Conservation (phyloP, 2,113 vertebrate species). For the Phalacrocorax carbo region DNA sequence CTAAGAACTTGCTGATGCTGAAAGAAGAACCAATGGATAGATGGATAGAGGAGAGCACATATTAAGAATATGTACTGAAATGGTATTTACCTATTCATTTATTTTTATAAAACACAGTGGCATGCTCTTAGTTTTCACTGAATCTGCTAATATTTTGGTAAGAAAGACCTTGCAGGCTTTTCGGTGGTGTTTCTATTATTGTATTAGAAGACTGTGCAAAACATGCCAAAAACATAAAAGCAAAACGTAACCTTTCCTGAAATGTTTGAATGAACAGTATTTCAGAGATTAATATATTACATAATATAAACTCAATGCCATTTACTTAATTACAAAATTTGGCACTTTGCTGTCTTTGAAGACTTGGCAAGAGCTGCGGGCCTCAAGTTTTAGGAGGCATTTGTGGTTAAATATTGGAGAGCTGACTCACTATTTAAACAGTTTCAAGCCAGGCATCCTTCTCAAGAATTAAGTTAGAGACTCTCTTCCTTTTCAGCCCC, state of each 20-base stretch:
- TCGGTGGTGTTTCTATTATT: neutral
- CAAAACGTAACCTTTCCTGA: conserved; percentile 1
- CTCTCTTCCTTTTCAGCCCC: neutral
- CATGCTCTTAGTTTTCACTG: neutral
- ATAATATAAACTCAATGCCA: neutral
- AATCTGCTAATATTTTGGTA: neutral
- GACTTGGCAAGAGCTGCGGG: neutral
- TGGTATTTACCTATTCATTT: neutral
- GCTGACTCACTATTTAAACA: conserved; percentile 46
- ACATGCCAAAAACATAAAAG: neutral
- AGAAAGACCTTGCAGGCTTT: neutral
- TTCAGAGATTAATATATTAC: conserved; percentile 4
- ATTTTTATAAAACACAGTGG: neutral
- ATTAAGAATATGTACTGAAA: neutral
- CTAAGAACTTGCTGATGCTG: neutral
- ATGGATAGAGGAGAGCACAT: neutral
- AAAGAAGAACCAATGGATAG: neutral
- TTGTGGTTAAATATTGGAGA: conserved; percentile 41
- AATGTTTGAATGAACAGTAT: neutral
- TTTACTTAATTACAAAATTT: conserved; percentile 5
- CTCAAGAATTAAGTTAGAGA: conserved; percentile 21
- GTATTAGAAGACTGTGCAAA: neutral
- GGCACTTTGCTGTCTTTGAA: conserved; percentile 4
- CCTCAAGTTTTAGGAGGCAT: conserved; percentile 28
- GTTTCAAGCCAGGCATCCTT: conserved; percentile 18